phyloP scores from a whole-genome alignment of 2,797 vertebrate genomes.

The Discoglossus pictus region DNA sequence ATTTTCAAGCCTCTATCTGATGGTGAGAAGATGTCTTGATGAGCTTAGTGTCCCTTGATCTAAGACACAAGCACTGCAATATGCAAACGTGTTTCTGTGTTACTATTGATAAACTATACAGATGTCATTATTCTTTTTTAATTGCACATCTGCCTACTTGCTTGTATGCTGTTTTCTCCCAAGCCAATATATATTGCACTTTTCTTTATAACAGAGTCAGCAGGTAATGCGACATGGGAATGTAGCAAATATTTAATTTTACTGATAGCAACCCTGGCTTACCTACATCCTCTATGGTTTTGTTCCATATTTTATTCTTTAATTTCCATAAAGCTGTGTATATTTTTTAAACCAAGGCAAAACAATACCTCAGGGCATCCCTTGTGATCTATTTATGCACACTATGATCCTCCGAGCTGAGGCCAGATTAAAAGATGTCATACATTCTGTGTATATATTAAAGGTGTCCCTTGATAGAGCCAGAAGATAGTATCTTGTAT shows the following conservation, averaged over 20 bases:
- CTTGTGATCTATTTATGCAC: constrained; percentile 10
- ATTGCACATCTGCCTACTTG: not conserved
- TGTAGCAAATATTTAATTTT: not conserved
- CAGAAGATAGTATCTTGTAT: not conserved
- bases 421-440: not conserved
- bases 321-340: not conserved
- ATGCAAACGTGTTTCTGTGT: not conserved
- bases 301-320: not conserved
- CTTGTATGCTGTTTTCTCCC: not conserved
- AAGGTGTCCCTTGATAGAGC: not conserved
- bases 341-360: constrained; percentile 4
- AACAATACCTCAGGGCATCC: constrained; percentile 1
- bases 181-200: not conserved
- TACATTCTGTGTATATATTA: constrained; percentile 15
- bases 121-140: constrained; percentile 17
- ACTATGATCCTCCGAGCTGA: constrained; percentile 12
- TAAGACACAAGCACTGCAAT: not conserved
- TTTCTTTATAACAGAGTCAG: not conserved
- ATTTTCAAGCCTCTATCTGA: too few relatives aligned
- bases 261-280: not conserved
- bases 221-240: not conserved
- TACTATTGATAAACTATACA: constrained; percentile 23
- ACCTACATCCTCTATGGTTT: not conserved
- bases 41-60: too few relatives aligned
- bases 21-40: too few relatives aligned